Percentiles rank a stretch among this genome's conserved stretches.
Evolutionary conservation across 2,797 vertebrate species (phyloP).

Genomic region (Acanthiza pusilla): DNA sequence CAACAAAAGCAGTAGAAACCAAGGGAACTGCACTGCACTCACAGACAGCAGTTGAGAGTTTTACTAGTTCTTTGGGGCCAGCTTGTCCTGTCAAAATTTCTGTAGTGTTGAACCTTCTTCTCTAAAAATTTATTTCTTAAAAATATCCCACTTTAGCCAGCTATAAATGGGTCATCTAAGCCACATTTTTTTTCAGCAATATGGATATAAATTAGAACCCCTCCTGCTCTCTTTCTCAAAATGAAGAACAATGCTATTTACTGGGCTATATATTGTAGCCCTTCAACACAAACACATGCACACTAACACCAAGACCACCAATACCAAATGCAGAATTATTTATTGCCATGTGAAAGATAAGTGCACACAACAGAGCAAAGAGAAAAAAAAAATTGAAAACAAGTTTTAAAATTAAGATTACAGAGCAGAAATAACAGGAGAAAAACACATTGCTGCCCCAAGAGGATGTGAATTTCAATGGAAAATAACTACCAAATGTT

Average conservation of each 20-base stretch:
- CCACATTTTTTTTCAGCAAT: neutral
- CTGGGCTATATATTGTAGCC: neutral
- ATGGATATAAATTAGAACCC: neutral
- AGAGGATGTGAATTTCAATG: slow-evolving; percentile 43
- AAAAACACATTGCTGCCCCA: slow-evolving; percentile 22
- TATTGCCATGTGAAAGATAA: slow-evolving; percentile 1
- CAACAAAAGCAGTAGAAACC: neutral
- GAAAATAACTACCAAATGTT: slow-evolving; percentile 63
- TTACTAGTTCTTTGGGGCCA: neutral
- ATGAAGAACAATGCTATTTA: slow-evolving; percentile 2
- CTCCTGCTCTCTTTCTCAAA: neutral
- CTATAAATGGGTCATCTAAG: neutral
- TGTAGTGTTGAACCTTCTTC: neutral
- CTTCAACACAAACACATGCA: neutral
- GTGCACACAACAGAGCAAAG: neutral
- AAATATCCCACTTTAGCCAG: neutral
- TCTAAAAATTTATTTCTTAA: neutral
- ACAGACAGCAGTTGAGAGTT: neutral
- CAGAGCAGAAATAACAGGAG: slow-evolving; percentile 12
- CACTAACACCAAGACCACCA: neutral
- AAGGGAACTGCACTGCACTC: neutral
- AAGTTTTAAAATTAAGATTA: slow-evolving; percentile 6
- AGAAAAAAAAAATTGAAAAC: neutral
- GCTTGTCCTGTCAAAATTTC: neutral
- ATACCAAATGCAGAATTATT: neutral